A percentile compares a stretch with the other conserved stretches of the same genome.
phyloP scores from a whole-genome alignment of 1,140 invertebrate genomes.

The Drosophila pseudoananassae region DNA sequence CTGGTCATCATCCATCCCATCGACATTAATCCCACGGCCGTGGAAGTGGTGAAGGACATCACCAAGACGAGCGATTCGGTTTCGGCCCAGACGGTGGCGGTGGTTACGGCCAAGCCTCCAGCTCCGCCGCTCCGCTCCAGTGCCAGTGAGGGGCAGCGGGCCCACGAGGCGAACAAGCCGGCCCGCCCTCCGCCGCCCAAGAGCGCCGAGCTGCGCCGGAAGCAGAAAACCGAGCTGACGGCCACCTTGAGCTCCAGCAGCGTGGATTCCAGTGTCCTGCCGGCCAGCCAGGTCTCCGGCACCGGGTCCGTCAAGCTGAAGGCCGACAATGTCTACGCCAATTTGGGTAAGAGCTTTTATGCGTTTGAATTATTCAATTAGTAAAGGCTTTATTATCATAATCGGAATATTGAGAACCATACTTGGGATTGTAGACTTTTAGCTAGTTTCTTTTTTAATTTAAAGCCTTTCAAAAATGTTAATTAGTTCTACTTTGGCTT shows the following conservation, averaged over 20 bases:
- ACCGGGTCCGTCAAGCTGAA: constrained; percentile 83
- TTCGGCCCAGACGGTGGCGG: constrained; percentile 77
- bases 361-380: neutral
- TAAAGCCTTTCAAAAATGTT: neutral
- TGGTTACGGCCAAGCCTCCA: constrained; percentile 85
- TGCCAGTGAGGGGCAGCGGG: constrained; percentile 79
- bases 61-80: constrained; percentile 79
- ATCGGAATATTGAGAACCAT: no score
- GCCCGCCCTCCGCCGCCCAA: constrained; percentile 89
- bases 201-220: constrained; percentile 87
- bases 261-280: constrained; percentile 45
- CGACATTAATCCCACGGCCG: constrained; percentile 91
- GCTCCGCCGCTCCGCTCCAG: constrained; percentile 84
- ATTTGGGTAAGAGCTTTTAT: constrained; percentile 86
- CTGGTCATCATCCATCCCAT: constrained; percentile 94
- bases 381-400: neutral
- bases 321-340: constrained; percentile 90
- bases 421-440: no score
- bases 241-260: constrained; percentile 67
- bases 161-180: constrained; percentile 87
- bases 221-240: constrained; percentile 85
- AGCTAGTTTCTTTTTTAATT: no score
- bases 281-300: constrained; percentile 3
- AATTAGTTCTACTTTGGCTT: neutral
- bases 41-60: constrained; percentile 90